phyloP scores from a whole-genome alignment of 1,140 invertebrate species.

The Hirudo medicinalis region DNA sequence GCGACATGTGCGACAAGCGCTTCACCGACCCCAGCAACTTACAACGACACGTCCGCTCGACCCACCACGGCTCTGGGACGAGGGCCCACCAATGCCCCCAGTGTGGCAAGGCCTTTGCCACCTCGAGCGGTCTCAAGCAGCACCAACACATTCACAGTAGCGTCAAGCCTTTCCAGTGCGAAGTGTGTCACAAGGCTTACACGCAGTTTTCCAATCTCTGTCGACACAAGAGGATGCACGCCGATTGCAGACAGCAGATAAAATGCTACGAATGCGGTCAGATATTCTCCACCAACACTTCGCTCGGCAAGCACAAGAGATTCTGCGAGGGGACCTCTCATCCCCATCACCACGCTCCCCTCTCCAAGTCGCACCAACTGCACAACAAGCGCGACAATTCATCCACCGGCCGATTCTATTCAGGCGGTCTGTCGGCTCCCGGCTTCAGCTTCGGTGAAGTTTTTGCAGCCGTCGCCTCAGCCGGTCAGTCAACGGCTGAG shows the following conservation, averaged over 20 bases:
- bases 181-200: conserved; percentile 66
- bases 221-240: conserved; percentile 96
- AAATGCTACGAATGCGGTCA: conserved; percentile 81
- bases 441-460: too few species aligned
- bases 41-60: conserved; percentile 82
- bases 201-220: conserved; percentile 99
- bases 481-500: too few species aligned
- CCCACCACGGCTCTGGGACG: conserved; percentile 65
- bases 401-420: too few species aligned
- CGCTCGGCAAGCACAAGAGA: conserved; percentile 48
- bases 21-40: conserved; percentile 90
- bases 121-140: conserved; percentile 78
- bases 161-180: conserved; percentile 83
- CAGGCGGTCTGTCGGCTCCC: too few species aligned
- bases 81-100: conserved; percentile 86
- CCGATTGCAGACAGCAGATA: conserved; percentile 48
- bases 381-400: not conserved
- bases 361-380: not conserved
- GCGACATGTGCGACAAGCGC: conserved; percentile 83
- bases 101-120: conserved; percentile 96
- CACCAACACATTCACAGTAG: conserved; percentile 98
- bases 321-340: conserved; percentile 46
- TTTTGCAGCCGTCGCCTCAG: too few species aligned
- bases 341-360: not conserved
- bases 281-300: conserved; percentile 73